These are phyloP conservation scores for Saturnia pavonia DNA, from an alignment of 2,888 invertebrate genomes.

Conservation along the genomic window DNA sequence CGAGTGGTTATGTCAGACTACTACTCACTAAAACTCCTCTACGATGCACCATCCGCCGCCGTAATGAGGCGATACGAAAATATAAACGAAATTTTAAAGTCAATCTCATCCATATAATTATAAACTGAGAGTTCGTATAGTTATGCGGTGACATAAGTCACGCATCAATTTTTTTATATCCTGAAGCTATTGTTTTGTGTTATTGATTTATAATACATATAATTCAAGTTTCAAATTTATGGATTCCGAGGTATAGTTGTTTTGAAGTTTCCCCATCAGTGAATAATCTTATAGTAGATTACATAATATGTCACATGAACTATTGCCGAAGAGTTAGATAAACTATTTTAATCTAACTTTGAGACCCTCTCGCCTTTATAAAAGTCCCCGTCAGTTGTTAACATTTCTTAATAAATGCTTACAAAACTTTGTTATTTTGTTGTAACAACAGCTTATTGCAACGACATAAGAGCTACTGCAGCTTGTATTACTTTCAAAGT, in stretches of 20 bases:
- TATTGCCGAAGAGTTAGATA: slow-evolving; percentile 41
- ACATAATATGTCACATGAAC: slow-evolving; percentile 43
- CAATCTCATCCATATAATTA: no score
- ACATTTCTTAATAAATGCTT: slow-evolving; percentile 59
- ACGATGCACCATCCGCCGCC: no score
- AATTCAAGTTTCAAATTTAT: background rate
- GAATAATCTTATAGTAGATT: background rate
- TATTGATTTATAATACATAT: background rate
- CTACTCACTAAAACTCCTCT: no score
- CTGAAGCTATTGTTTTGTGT: background rate
- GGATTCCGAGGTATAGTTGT: background rate
- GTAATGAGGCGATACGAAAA: no score
- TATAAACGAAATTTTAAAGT: no score
- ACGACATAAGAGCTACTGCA: background rate
- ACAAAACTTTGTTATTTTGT: slow-evolving; percentile 25
- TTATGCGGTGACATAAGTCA: no score
- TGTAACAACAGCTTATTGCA: background rate
- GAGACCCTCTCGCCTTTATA: slow-evolving; percentile 53
- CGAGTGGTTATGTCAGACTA: no score
- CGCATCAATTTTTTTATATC: no score
- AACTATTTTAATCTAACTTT: slow-evolving; percentile 75
- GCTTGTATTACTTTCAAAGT: background rate
- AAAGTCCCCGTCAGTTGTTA: slow-evolving; percentile 58
- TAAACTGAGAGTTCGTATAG: no score
- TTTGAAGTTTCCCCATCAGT: background rate